Base-by-base conservation (phyloP, 2,888 invertebrate species). In the Torymus aiolomorphi region DNA sequence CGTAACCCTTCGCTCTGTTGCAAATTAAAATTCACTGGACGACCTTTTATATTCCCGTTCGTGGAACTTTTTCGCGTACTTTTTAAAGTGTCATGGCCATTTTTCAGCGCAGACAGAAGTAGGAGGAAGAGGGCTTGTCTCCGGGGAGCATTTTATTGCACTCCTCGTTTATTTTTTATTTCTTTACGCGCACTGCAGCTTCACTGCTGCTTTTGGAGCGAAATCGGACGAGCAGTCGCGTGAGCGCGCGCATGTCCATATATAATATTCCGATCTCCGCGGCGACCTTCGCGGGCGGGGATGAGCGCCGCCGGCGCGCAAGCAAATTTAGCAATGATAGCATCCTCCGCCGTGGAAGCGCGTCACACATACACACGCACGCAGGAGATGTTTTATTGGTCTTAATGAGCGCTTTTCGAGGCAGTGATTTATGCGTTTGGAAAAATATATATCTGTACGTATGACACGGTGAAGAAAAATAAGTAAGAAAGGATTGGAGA, bases 311-410 rank as follows among this genome's bases (percentile, higher is more conserved):
- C 8, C 8, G 31, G 31, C 49, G 54, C 13, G 72, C 31, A 31
- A 59, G 71, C 76, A 31, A 59, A 80, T 80, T 80, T 76, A 80
- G 76, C 76, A 66, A 42, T 80, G 72, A 76, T 80, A 75, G 24
- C 67, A n/a, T 31, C 52, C 13, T 62, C 24, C 31, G 18, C 13
- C 8, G 31, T 31, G 31, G 31, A 31, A 31, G 31, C 31, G 31
- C 31, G 31, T 31, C 31, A 31, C 31, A 24, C 24, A 24, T 24
- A 24, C 3, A 8, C 8, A 31, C 31, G 31, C 57, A 56, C 57
- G n/a, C n/a, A 4, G 31, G 24, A 24, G 24, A 14, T 31, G 56
- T 14, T 24, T 10, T 10, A 11, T 16, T 24, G 20, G 16, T 69
- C 51, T 52, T 11, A 18, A 18, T 12, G 51, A 16, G 51, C 51